A percentile compares a stretch with the other conserved stretches of the same genome.
These are phyloP conservation scores for Lasius fuliginosus DNA, from an alignment of 2,888 invertebrate species.

Conservation along the genomic window DNA sequence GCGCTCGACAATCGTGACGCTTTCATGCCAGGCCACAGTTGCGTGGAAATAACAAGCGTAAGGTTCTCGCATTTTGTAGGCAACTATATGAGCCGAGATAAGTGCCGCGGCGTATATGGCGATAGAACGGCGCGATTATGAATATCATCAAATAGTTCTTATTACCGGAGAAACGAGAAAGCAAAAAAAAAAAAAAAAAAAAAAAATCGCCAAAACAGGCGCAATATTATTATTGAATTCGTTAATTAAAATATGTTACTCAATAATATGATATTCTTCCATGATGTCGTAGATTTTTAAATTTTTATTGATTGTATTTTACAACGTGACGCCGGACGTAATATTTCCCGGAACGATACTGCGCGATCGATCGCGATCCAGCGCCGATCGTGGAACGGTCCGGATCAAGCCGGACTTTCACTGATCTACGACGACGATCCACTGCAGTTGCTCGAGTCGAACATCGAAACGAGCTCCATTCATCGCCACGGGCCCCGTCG, in stretches of 20 bases:
- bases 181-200: background rate
- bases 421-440: slow-evolving; percentile 80
- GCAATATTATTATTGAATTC: slow-evolving; percentile 7
- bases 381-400: slow-evolving; percentile 17
- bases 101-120: background rate
- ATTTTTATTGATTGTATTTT: slow-evolving; percentile 1
- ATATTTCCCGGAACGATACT: slow-evolving; percentile 34
- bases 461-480: slow-evolving; percentile 70
- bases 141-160: slow-evolving; percentile 15
- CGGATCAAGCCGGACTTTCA: slow-evolving; percentile 77
- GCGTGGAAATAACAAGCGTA: slow-evolving; percentile 21
- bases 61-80: slow-evolving; percentile 21
- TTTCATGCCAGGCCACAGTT: background rate
- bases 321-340: background rate
- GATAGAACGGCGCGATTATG: background rate
- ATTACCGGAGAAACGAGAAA: background rate
- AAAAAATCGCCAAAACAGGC: background rate
- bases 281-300: background rate
- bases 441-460: slow-evolving; percentile 46
- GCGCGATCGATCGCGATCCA: slow-evolving; percentile 40
- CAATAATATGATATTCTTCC: background rate
- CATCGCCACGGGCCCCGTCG: slow-evolving; percentile 65
- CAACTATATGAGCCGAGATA: slow-evolving; percentile 16
- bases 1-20: slow-evolving; percentile 29
- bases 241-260: slow-evolving; percentile 24